Base-by-base conservation (phyloP, 2,797 vertebrate genomes). In the Micrastur ruficollis region DNA sequence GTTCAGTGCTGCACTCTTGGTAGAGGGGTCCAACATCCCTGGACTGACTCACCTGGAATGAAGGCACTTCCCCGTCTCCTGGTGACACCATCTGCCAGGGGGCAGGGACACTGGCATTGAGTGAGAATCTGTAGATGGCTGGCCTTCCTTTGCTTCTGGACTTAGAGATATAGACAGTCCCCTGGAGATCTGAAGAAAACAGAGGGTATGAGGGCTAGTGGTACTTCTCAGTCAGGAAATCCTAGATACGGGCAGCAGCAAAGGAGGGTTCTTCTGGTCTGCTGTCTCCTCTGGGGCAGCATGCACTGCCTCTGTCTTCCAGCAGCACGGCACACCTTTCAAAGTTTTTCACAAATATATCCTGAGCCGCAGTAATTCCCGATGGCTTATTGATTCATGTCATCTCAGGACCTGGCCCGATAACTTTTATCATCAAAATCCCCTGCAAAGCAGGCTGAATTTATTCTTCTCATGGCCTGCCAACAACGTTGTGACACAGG, bases 161-260 rank as follows among this genome's bases (percentile, higher is more conserved):
- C 97, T 98, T 99, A 92, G 99, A 99, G 96, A 99, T 88, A 56
- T 99, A 99, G 68, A 99, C 98, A 2, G 99, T 99, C 22, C 99
- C 97, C 71, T 98, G 97, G 59, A 98, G 93, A 61, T 98, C 99
- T 99, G 90, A 46, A 80, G 87, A 83, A 93, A 67, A 96, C 32
- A 79, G 19, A 76, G 29, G 42, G 16, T 8, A 23, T 67, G 63
- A 88, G 26, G 27, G 61, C 13, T 52, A 67, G 7, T 38, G 66
- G 47, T 32, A 59, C 29, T 56, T 71, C 52, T 58, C 29, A 27
- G 2, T 26, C 74, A 71, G 63, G 42, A 76, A 89, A 89, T 73
- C n/a, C 75, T 68, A 46, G 68, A 56, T 2, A 5, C 0, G 34
- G 47, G 18, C 55, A 79, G 71, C 59, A 56, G 38, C 20, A 17